Evolutionary conservation across 2,888 invertebrate genomes (phyloP), one percentile per base, ranked within the genome.

Genomic region (Branchipolynoe longqiensis): DNA sequence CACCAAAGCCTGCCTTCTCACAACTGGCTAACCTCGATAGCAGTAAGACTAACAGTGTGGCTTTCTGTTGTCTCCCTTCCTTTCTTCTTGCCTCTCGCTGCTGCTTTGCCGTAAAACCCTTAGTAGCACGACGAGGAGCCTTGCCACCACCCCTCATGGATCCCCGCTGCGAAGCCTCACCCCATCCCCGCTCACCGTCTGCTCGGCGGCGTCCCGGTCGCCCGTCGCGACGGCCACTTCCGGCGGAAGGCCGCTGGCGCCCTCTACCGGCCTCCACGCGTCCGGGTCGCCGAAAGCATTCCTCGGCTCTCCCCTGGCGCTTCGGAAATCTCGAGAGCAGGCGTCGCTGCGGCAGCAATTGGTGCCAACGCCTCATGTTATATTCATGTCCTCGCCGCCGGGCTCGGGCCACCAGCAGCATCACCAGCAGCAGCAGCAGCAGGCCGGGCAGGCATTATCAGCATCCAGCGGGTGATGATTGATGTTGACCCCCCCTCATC

Each of bases 41-140:
- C 69, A 69, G 38, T 69, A n/a, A n/a, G n/a, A n/a, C n/a, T n/a
- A 69, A 69, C 36, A 69, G 69, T n/a, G 69, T 69, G 69, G 69
- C 69, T 38, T 69, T 69, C 38, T 62, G 62, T 31, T 62, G 62
- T 62, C 6, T 56, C 3, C 25, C 6, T 56, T 14, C 56, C 3
- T 25, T 25, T 25, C 56, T 56, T 12, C 56, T 25, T n/a, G n/a
- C 56, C 56, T 62, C 14, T 33, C 8, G 6, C 22, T 33, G 38
- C 0, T 69, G 33, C n/a, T n/a, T n/a, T n/a, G n/a, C n/a, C n/a
- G n/a, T n/a, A n/a, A n/a, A n/a, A n/a, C n/a, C n/a, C n/a, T n/a
- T 69, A n/a, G 41, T 48, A 78, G 78, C 25, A 78, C 48, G 8
- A 25, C 22, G 31, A 78, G 48, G 78, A 25, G 28, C 31, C 78